phyloP scores from a whole-genome alignment of 2,888 invertebrate genomes.

The Griposia aprilina region DNA sequence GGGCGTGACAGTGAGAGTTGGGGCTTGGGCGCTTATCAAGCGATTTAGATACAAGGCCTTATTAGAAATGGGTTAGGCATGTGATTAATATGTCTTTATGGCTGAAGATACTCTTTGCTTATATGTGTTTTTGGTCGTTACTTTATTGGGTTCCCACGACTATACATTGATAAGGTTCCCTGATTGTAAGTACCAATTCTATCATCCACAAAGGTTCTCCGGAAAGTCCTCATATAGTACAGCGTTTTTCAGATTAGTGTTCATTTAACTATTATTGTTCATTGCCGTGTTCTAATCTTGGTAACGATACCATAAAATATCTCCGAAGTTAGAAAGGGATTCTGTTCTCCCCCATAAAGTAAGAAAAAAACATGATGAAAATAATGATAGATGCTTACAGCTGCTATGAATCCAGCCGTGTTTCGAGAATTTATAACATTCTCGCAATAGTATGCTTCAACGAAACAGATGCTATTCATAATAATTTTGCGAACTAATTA shows the following conservation, averaged over 20 bases:
- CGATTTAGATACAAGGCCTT: constrained; percentile 19
- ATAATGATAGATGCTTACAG: constrained; percentile 4
- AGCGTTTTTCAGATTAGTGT: too few species aligned
- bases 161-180: neutral
- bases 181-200: neutral
- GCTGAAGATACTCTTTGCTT: neutral
- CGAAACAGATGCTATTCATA: constrained; percentile 14
- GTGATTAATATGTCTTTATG: constrained; percentile 13
- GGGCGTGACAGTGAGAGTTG: constrained; percentile 43
- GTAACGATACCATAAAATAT: neutral
- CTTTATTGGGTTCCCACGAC: neutral
- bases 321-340: neutral
- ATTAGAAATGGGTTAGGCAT: constrained; percentile 28
- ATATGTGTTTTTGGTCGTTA: neutral
- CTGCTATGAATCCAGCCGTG: constrained; percentile 5
- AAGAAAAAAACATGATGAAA: neutral
- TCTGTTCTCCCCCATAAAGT: neutral
- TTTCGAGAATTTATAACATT: constrained; percentile 15
- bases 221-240: too few species aligned
- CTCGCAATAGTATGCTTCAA: neutral
- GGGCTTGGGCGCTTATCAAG: constrained; percentile 22
- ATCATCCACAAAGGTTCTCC: neutral
- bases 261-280: too few species aligned
- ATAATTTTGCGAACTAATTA: constrained; percentile 32
- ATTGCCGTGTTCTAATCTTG: too few species aligned